These are phyloP conservation scores for Chaetura pelagica DNA, from an alignment of 2,113 vertebrate genomes.

Conservation along the genomic window DNA sequence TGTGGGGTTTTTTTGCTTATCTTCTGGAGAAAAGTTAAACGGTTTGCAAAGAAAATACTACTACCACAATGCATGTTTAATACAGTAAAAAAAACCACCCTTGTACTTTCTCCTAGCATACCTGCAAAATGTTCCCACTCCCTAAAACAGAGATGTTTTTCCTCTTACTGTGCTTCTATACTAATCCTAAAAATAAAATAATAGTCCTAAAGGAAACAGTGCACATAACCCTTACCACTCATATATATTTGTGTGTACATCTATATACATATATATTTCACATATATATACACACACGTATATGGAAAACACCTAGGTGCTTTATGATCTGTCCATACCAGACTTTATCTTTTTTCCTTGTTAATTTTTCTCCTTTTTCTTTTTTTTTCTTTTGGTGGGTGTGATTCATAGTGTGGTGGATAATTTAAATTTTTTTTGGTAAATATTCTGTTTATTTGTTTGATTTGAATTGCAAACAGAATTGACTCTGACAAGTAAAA, in stretches of 20 bases:
- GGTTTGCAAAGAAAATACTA: conserved; percentile 24
- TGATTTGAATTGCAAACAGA: conserved; percentile 79
- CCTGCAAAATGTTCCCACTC: neutral
- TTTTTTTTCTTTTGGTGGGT: neutral
- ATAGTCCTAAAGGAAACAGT: neutral
- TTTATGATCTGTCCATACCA: neutral
- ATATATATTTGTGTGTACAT: neutral
- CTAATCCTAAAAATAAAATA: neutral
- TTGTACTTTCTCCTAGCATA: conserved; percentile 42
- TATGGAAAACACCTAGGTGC: neutral
- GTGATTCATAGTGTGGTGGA: neutral
- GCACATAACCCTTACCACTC: neutral
- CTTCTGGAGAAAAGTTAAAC: conserved; percentile 64
- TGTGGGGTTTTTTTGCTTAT: conserved; percentile 55
- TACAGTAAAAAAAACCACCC: neutral
- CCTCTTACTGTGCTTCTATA: neutral
- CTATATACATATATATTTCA: neutral
- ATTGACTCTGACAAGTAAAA: conserved; percentile 78
- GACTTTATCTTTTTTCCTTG: conserved; percentile 1
- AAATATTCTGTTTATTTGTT: conserved; percentile 71
- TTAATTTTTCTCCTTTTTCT: neutral
- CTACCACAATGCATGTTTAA: conserved; percentile 52
- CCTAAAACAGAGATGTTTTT: neutral
- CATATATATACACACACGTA: neutral
- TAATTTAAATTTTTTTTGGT: neutral